Evolutionary conservation across 1,140 invertebrate genomes (phyloP).

Genomic region (Sycophila sp.): DNA sequence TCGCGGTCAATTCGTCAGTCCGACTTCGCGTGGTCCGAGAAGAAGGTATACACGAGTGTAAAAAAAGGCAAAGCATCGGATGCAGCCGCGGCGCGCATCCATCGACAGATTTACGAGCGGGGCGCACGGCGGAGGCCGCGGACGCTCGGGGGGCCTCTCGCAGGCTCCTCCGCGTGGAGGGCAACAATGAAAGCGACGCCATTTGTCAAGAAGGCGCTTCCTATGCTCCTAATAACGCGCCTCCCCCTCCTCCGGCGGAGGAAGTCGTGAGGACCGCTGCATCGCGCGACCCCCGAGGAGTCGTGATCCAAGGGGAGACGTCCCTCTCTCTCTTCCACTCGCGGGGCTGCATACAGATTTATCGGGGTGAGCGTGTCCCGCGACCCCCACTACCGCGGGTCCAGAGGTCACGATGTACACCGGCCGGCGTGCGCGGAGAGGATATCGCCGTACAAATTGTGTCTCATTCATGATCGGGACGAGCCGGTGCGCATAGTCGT

Average conservation of each 20-base stretch:
- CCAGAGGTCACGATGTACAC: conserved; percentile 2
- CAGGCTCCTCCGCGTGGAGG: conserved; percentile 23
- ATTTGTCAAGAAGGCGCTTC: conserved; percentile 60
- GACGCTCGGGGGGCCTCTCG: conserved; percentile 42
- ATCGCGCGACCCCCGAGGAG: background rate
- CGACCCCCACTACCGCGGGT: background rate
- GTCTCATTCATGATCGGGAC: background rate
- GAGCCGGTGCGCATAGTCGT: background rate
- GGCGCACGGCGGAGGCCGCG: conserved; percentile 22
- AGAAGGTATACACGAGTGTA: background rate
- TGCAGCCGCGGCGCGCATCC: conserved; percentile 19
- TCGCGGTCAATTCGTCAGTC: conserved; percentile 43
- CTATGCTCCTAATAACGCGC: conserved; percentile 44
- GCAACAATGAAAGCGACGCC: conserved; percentile 55
- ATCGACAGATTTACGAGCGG: conserved; percentile 54
- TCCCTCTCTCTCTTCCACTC: background rate
- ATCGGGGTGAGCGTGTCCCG: background rate
- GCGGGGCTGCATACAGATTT: conserved; percentile 8
- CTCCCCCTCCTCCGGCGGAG: background rate
- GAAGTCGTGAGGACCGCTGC: background rate
- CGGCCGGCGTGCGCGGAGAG: background rate
- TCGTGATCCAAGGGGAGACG: background rate
- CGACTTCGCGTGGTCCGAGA: background rate
- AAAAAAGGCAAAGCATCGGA: background rate
- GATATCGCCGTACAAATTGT: conserved; percentile 23